Conservation (phyloP, 2,797 vertebrate species). For the Hoplostethus atlanticus region DNA sequence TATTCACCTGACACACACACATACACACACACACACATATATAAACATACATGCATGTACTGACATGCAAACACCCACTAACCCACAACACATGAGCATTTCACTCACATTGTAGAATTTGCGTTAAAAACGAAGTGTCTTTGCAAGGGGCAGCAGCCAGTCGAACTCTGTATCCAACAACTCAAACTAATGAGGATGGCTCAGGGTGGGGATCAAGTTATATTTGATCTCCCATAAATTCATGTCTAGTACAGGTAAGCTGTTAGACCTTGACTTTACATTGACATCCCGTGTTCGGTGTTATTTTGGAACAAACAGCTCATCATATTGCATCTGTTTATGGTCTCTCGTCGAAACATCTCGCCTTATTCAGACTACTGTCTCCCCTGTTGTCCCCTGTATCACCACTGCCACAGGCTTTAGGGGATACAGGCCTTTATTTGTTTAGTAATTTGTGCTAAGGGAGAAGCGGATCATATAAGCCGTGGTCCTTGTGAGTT, state of each 20-base stretch:
- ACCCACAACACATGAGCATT: conserved; percentile 3
- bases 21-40: conserved; percentile 1
- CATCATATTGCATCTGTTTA: conserved; percentile 31
- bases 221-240: conserved; percentile 44
- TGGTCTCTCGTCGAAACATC: conserved; percentile 7
- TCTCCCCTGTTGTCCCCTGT: conserved; percentile 28
- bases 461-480: conserved; percentile 32
- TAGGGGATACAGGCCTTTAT: conserved; percentile 47
- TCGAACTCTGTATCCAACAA: conserved; percentile 16
- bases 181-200: not conserved
- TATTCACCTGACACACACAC: not conserved
- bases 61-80: not conserved
- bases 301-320: conserved; percentile 45
- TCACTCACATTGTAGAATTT: not conserved
- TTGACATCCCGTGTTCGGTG: not conserved
- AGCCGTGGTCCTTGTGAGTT: conserved; percentile 26
- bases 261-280: conserved; percentile 34
- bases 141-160: not conserved
- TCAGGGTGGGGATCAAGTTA: conserved; percentile 21
- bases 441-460: conserved; percentile 60
- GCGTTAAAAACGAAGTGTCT: not conserved
- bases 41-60: conserved; percentile 18
- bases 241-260: conserved; percentile 23
- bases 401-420: conserved; percentile 36
- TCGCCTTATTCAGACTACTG: conserved; percentile 1